These are phyloP conservation scores for Paracentrotus lividus DNA, from an alignment of 53 echinoderm and acorn worm species.

Conservation along the genomic window DNA sequence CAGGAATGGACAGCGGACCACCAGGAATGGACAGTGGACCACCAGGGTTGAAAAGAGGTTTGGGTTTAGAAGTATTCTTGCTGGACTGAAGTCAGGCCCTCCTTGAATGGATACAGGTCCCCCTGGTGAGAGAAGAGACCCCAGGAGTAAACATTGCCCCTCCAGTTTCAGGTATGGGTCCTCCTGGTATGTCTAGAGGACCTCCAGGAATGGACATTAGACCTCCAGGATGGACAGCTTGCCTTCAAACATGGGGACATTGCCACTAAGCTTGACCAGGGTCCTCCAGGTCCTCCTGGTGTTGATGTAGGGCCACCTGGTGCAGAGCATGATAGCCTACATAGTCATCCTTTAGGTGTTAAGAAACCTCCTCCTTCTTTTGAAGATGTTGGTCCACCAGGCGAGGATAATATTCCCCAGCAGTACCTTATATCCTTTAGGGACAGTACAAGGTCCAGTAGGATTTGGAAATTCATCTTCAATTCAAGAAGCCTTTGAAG, in stretches of 20 bases:
- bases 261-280: constrained; percentile 39
- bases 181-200: constrained; percentile 19
- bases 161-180: constrained; percentile 51
- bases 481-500: constrained; percentile 7
- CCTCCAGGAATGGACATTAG: neutral
- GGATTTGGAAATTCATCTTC: constrained; percentile 26
- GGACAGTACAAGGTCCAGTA: neutral
- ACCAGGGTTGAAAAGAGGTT: constrained; percentile 26
- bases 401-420: constrained; percentile 38
- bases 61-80: constrained; percentile 38
- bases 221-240: constrained; percentile 34
- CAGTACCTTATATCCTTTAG: neutral
- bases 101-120: constrained; percentile 4
- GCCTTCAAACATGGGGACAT: neutral
- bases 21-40: constrained; percentile 34
- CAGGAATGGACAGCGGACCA: constrained; percentile 41
- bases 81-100: constrained; percentile 22
- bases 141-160: constrained; percentile 44
- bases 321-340: neutral
- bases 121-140: neutral
- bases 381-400: constrained; percentile 54
- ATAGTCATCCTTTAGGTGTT: neutral
- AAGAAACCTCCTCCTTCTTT: constrained; percentile 3
- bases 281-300: constrained; percentile 52
- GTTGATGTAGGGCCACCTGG: constrained; percentile 43